These are phyloP conservation scores for Steatocranus sp. DNA, from an alignment of 2,797 vertebrate genomes.

Conservation along the genomic window DNA sequence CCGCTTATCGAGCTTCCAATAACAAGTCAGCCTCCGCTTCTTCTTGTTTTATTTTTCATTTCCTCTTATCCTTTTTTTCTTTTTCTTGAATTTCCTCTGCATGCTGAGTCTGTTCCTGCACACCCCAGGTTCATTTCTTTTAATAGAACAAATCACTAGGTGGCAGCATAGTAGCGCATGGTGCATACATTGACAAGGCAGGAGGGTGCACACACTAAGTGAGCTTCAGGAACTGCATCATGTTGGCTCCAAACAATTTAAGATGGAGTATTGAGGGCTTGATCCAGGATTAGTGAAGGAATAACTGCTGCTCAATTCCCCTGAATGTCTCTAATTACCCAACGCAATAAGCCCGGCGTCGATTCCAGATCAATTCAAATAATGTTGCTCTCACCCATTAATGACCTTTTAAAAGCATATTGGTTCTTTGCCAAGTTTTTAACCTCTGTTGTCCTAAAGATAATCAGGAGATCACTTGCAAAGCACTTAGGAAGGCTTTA, in stretches of 20 bases:
- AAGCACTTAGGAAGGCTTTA: background rate
- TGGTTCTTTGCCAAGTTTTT: background rate
- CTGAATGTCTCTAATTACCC: slow-evolving; percentile 21
- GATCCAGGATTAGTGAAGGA: slow-evolving; percentile 4
- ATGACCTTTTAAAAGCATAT: slow-evolving; percentile 23
- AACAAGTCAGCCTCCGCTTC: background rate
- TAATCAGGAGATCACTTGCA: background rate
- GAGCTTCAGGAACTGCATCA: background rate
- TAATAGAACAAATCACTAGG: slow-evolving; percentile 56
- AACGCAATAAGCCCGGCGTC: slow-evolving; percentile 26
- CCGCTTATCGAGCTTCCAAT: background rate
- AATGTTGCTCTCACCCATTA: slow-evolving; percentile 21
- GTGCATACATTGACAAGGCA: slow-evolving; percentile 5
- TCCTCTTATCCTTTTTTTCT: background rate
- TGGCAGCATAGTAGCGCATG: slow-evolving; percentile 66
- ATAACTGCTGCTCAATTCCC: background rate
- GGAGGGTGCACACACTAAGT: background rate
- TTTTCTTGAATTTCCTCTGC: background rate
- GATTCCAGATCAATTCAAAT: slow-evolving; percentile 46
- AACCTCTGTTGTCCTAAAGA: background rate
- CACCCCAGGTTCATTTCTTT: background rate
- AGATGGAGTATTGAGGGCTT: background rate
- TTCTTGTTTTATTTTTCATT: background rate
- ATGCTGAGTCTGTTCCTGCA: background rate
- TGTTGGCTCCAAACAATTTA: background rate